phyloP scores from a whole-genome alignment of 1,140 invertebrate genomes.

The Triops cancriformis region DNA sequence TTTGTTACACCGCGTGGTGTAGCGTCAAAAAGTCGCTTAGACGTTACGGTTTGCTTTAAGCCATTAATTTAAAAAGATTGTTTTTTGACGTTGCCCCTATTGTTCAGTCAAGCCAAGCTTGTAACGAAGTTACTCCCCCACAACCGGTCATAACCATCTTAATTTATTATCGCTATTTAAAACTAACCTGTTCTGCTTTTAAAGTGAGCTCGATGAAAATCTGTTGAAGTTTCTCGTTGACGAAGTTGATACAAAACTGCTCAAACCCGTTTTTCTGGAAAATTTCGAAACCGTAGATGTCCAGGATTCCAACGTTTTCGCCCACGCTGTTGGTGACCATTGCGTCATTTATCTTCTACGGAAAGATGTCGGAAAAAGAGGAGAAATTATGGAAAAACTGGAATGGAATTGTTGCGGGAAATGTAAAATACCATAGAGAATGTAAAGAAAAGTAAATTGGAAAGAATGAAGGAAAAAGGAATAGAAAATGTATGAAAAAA shows the following conservation, averaged over 20 bases:
- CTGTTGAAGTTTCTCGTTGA: constrained; percentile 73
- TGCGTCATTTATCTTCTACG: constrained; percentile 52
- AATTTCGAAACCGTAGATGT: constrained; percentile 61
- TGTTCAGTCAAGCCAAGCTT: constrained; percentile 15
- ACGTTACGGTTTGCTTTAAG: constrained; percentile 18
- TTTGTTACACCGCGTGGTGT: constrained; percentile 23
- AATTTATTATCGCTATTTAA: background rate
- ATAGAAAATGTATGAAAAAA: too few species aligned
- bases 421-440: background rate
- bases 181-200: constrained; percentile 57
- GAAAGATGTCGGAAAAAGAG: constrained; percentile 27
- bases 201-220: constrained; percentile 68
- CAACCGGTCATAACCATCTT: too few species aligned
- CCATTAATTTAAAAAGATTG: background rate
- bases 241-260: constrained; percentile 88
- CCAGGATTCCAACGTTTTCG: constrained; percentile 52
- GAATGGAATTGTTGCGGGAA: too few species aligned
- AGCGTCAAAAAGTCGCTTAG: constrained; percentile 19
- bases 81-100: background rate
- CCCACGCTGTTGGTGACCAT: constrained; percentile 49
- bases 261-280: constrained; percentile 66
- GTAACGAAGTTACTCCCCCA: background rate
- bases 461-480: too few species aligned
- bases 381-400: background rate
- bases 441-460: too few species aligned